phyloP scores from a whole-genome alignment of 37 sponge, comb jelly and placozoan species.

The Lycopodina hypogea region DNA sequence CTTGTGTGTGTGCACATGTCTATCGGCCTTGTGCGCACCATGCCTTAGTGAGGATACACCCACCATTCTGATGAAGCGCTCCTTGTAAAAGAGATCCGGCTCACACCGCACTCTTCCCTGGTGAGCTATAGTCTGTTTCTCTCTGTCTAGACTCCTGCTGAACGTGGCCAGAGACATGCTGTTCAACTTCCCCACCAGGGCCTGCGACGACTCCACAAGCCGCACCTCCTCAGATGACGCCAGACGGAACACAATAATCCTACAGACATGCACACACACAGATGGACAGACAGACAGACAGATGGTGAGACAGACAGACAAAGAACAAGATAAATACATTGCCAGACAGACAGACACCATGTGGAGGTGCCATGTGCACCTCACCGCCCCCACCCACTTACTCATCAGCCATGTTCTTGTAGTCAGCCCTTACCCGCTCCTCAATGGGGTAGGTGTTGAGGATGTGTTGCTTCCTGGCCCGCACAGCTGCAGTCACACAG shows the following conservation, averaged over 20 bases:
- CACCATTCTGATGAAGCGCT: conserved; percentile 30
- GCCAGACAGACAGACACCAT: not conserved
- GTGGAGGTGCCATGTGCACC: too few species aligned
- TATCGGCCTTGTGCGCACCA: too few species aligned
- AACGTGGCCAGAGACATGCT: conserved; percentile 17
- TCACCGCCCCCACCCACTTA: too few species aligned
- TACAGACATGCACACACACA: conserved; percentile 4
- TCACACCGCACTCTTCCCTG: not conserved
- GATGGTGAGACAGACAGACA: not conserved
- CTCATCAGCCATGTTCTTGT: conserved; percentile 35
- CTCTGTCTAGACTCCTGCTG: conserved; percentile 15
- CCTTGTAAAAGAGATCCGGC: conserved; percentile 14
- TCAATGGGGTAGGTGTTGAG: conserved; percentile 6
- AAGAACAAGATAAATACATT: not conserved
- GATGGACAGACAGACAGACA: too few species aligned
- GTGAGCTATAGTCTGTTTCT: conserved; percentile 8
- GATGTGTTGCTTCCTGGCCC: conserved; percentile 31
- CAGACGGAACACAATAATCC: conserved; percentile 40
- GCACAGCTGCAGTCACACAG: conserved; percentile 57
- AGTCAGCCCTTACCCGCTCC: conserved; percentile 49
- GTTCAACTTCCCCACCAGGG: conserved; percentile 16
- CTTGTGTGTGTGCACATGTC: not conserved
- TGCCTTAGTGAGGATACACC: conserved; percentile 8
- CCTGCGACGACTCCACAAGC: conserved; percentile 34
- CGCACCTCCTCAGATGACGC: conserved; percentile 39